Evolutionary conservation across 92 coral and sea anemone species (phyloP).

Genomic region (Parazoanthus swiftii): DNA sequence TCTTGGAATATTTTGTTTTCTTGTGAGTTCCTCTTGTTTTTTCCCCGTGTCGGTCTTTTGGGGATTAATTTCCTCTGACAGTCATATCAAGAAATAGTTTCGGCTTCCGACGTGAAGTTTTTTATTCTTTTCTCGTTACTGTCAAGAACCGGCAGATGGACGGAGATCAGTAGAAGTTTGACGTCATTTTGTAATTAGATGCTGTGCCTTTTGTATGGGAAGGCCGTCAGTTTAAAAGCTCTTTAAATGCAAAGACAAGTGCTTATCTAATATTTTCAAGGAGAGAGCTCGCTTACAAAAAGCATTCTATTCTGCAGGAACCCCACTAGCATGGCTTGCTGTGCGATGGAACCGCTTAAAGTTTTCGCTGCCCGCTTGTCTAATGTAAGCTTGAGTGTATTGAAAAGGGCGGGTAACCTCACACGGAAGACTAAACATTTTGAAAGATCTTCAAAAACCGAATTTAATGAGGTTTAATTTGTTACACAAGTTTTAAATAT

Average conservation of each 20-base stretch:
- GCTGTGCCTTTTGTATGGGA: conserved; percentile 23
- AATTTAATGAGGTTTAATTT: conserved; percentile 37
- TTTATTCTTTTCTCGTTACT: conserved; percentile 39
- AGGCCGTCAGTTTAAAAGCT: conserved; percentile 35
- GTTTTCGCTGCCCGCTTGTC: conserved; percentile 39
- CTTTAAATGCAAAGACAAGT: conserved; percentile 45
- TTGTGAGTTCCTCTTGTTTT: not conserved
- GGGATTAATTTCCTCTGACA: conserved; percentile 19
- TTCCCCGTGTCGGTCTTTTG: conserved; percentile 1
- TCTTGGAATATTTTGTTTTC: not conserved
- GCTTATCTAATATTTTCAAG: conserved; percentile 37
- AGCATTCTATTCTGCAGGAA: conserved; percentile 6
- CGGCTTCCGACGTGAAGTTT: conserved; percentile 34
- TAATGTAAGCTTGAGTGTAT: conserved; percentile 8
- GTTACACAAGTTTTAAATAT: conserved; percentile 19
- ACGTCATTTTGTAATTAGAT: conserved; percentile 39
- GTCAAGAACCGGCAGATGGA: conserved; percentile 35
- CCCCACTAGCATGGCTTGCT: conserved; percentile 33
- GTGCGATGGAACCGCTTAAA: conserved; percentile 5
- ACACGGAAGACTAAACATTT: conserved; percentile 31
- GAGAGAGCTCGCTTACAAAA: conserved; percentile 27
- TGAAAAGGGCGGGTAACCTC: not conserved
- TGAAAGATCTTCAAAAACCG: conserved; percentile 4
- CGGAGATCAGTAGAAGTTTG: conserved; percentile 18
- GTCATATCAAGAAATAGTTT: conserved; percentile 8